Conservation (phyloP, 2,113 vertebrate species). For the Erythrocercus mccallii region DNA sequence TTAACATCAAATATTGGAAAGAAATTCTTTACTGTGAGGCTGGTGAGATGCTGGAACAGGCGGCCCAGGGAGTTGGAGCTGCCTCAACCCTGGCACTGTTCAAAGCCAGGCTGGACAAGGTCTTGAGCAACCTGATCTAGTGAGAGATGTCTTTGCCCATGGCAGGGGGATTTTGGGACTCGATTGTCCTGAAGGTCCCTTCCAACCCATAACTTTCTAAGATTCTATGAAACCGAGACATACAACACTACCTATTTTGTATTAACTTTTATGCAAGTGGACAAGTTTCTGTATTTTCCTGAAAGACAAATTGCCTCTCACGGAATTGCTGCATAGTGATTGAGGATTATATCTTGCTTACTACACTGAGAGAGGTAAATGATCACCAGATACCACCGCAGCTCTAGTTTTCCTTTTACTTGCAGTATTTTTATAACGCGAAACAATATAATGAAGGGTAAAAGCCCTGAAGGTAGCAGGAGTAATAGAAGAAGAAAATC, state of each 20-base stretch:
- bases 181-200: not conserved
- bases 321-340: not conserved
- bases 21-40: not conserved
- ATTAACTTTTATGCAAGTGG: not conserved
- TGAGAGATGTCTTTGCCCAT: not conserved
- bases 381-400: not conserved
- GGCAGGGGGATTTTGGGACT: not conserved
- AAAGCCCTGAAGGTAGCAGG: not conserved
- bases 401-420: conserved; percentile 29
- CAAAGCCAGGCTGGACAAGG: not conserved
- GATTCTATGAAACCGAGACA: not conserved
- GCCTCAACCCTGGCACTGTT: no score
- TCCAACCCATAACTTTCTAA: not conserved
- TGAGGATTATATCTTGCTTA: not conserved
- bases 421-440: conserved; percentile 1
- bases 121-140: not conserved
- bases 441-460: not conserved
- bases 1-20: not conserved
- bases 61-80: not conserved
- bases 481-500: conserved; percentile 40
- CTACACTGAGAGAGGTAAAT: not conserved
- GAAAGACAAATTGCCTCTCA: not conserved
- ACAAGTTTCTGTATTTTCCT: not conserved
- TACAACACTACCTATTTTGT: not conserved
- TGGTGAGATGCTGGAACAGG: not conserved